Conservation (phyloP, 2,888 invertebrate genomes). For the Metacarcinus magister region DNA sequence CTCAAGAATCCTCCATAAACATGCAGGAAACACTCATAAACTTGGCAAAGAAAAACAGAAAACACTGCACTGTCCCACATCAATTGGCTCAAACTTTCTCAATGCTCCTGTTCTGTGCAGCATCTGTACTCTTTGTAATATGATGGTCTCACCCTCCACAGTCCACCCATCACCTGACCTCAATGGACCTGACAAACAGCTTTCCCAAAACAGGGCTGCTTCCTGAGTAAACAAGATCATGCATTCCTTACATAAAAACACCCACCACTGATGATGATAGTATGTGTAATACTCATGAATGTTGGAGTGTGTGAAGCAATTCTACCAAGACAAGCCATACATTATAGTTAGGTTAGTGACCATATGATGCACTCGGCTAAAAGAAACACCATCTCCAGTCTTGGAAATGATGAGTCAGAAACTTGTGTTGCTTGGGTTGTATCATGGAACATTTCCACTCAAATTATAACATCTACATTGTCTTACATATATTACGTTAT, state of each 20-base stretch:
- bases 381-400: no score
- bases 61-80: background rate
- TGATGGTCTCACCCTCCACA: background rate
- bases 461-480: background rate
- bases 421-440: background rate
- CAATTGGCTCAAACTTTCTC: background rate
- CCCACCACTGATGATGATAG: background rate
- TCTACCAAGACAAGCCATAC: background rate
- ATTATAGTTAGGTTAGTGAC: background rate
- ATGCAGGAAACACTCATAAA: background rate
- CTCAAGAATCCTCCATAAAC: background rate
- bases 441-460: background rate
- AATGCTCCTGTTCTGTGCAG: background rate
- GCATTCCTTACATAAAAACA: background rate
- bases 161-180: background rate
- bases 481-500: background rate
- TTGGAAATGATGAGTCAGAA: background rate
- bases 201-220: background rate
- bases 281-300: background rate
- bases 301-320: background rate
- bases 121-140: background rate
- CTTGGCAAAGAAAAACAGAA: background rate
- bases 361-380: no score
- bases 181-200: background rate
- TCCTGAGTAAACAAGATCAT: slow-evolving; percentile 28